Percentiles rank a stretch among this genome's conserved stretches.
Conservation (phyloP, 2,113 vertebrate species). For the Hippocampus guttulatus region DNA sequence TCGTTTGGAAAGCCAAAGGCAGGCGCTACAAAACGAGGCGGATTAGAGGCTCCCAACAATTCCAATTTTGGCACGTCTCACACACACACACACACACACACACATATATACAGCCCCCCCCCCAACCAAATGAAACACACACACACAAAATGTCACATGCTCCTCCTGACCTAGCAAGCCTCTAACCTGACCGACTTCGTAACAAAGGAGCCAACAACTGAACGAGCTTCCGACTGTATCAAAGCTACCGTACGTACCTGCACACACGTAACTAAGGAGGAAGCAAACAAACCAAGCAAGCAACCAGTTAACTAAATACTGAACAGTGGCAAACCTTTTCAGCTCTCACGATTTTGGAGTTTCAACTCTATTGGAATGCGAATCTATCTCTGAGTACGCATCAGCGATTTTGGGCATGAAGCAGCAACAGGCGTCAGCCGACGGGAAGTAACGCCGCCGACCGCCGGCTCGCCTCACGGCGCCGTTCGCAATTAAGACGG, state of each 20-base stretch:
- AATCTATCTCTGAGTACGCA: background rate
- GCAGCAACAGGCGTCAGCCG: background rate
- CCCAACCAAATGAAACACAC: no score
- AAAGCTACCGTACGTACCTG: no score
- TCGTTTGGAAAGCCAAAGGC: constrained; percentile 56
- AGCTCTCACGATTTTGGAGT: no score
- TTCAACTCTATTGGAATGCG: background rate
- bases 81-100: no score
- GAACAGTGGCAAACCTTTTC: no score
- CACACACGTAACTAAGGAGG: no score
- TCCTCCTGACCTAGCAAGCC: background rate
- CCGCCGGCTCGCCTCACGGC: background rate
- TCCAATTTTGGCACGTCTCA: constrained; percentile 46
- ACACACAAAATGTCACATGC: no score
- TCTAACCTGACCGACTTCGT: no score
- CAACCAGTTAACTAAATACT: no score
- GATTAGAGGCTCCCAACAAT: constrained; percentile 52
- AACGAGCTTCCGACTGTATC: no score
- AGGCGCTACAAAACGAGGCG: constrained; percentile 53
- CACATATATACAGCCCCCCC: background rate
- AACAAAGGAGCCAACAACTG: no score
- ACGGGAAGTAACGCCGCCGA: background rate
- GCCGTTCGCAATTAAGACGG: background rate
- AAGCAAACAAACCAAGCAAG: no score
- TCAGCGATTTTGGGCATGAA: background rate